These are phyloP conservation scores for Lacanobia wlatinum DNA, from an alignment of 2,888 invertebrate genomes.

Conservation along the genomic window DNA sequence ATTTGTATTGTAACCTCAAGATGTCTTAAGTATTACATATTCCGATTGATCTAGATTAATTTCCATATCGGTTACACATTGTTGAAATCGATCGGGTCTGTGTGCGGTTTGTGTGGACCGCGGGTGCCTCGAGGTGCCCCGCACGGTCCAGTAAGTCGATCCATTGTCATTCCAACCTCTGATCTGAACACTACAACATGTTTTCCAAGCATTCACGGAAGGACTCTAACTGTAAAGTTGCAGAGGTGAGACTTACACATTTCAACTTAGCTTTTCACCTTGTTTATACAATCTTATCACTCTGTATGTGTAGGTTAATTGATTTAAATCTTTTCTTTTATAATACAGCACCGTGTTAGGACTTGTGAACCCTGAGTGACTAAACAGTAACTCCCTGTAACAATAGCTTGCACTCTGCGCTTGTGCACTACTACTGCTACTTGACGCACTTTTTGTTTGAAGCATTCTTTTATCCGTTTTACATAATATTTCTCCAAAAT, in stretches of 20 bases:
- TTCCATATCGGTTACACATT: slow-evolving; percentile 64
- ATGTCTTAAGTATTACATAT: slow-evolving; percentile 56
- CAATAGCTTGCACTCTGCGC: slow-evolving; percentile 81
- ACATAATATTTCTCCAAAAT: slow-evolving; percentile 88
- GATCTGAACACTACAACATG: slow-evolving; percentile 84
- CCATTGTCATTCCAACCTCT: slow-evolving; percentile 77
- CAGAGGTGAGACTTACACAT: slow-evolving; percentile 83
- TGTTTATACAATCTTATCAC: slow-evolving; percentile 44
- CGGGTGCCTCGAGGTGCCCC: slow-evolving; percentile 63
- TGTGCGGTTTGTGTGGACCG: slow-evolving; percentile 73
- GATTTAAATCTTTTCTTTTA: slow-evolving; percentile 33
- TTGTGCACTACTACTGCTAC: slow-evolving; percentile 81
- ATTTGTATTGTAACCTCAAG: slow-evolving; percentile 61
- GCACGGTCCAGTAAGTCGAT: slow-evolving; percentile 79
- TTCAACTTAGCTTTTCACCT: slow-evolving; percentile 55
- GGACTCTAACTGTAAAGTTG: slow-evolving; percentile 81
- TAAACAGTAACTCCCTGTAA: slow-evolving; percentile 70
- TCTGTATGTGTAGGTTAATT: slow-evolving; percentile 38
- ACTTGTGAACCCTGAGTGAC: slow-evolving; percentile 71
- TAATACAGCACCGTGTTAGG: slow-evolving; percentile 55
- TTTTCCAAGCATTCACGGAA: slow-evolving; percentile 88
- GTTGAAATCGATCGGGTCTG: slow-evolving; percentile 64
- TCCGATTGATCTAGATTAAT: slow-evolving; percentile 64
- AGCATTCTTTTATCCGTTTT: slow-evolving; percentile 73
- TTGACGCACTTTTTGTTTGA: slow-evolving; percentile 78